Conservation (phyloP, 2,888 invertebrate species). For the Dysmachus trigonus region DNA sequence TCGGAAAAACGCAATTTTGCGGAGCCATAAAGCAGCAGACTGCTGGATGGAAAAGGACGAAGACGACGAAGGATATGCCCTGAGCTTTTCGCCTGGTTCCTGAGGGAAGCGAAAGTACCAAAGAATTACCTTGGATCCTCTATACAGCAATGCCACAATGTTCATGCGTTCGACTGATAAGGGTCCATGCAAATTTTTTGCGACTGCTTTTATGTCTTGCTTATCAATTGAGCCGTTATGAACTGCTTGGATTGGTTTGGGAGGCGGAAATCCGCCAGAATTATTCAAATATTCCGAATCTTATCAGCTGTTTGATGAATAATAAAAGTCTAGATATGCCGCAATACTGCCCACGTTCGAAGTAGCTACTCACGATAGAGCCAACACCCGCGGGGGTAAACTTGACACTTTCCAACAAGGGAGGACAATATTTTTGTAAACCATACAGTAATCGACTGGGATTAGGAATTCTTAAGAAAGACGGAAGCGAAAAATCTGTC, state of each 20-base stretch:
- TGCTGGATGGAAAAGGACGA: background rate
- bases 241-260: background rate
- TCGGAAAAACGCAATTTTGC: background rate
- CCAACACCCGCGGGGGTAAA: background rate
- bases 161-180: background rate
- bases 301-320: background rate
- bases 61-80: background rate
- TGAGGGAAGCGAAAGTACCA: background rate
- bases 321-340: background rate
- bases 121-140: background rate
- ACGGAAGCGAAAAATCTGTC: background rate
- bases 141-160: background rate
- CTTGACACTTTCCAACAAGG: background rate
- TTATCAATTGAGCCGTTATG: background rate
- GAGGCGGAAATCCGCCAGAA: background rate
- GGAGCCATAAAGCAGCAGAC: background rate
- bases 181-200: background rate
- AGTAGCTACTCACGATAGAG: background rate
- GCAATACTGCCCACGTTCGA: background rate
- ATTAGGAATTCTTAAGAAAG: background rate
- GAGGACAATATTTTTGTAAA: background rate
- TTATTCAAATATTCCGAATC: background rate
- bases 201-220: background rate
- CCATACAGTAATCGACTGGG: background rate
- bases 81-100: background rate